Evolutionary conservation across 1,140 invertebrate species (phyloP).

Genomic region (Cephus cinctus): DNA sequence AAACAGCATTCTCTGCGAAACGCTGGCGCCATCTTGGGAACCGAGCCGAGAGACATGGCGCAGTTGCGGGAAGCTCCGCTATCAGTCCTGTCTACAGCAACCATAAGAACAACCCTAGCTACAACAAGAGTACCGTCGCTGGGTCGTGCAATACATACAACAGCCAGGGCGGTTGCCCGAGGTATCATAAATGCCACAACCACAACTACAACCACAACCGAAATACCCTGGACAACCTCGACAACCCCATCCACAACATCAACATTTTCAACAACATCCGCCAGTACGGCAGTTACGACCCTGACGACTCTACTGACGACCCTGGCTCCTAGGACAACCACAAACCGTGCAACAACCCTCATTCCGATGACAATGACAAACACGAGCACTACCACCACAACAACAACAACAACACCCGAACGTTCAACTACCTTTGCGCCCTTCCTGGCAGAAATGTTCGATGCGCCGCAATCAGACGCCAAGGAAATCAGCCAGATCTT

Average conservation of each 20-base stretch:
- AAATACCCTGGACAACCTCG: constrained; percentile 20
- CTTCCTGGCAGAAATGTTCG: constrained; percentile 25
- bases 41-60: constrained; percentile 51
- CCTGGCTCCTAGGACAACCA: constrained; percentile 25
- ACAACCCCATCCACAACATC: constrained; percentile 30
- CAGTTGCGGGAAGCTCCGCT: constrained; percentile 38
- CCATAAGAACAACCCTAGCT: constrained; percentile 34
- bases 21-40: constrained; percentile 63
- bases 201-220: constrained; percentile 37
- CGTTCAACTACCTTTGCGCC: constrained; percentile 25
- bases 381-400: constrained; percentile 45
- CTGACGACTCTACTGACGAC: constrained; percentile 39
- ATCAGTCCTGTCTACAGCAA: constrained; percentile 23
- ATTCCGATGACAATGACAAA: constrained; percentile 53
- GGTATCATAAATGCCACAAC: constrained; percentile 33
- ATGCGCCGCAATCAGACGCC: constrained; percentile 25
- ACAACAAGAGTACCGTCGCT: constrained; percentile 23
- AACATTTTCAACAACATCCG: constrained; percentile 24
- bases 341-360: constrained; percentile 35
- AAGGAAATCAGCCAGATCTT: constrained; percentile 35
- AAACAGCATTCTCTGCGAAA: constrained; percentile 62
- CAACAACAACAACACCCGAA: constrained; percentile 48
- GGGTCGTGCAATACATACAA: constrained; percentile 45
- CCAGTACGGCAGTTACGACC: constrained; percentile 33
- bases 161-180: constrained; percentile 44